These are phyloP conservation scores for Lasioglossum malachurum DNA, from an alignment of 2,888 invertebrate genomes.

Conservation along the genomic window DNA sequence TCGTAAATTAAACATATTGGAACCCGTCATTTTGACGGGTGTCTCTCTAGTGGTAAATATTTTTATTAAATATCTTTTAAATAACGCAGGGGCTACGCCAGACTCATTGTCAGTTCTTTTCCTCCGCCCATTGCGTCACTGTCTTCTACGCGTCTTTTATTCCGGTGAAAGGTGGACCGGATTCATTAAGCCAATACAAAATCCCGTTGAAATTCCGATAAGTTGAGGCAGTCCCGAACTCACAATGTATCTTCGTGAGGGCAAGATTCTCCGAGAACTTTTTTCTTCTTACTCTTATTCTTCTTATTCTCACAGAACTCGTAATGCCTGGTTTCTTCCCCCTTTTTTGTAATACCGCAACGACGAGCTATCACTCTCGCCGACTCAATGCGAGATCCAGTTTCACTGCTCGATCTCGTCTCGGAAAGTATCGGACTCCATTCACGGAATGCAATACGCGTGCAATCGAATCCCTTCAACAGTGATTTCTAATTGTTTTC, in stretches of 20 bases:
- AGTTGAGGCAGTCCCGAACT: conserved; percentile 55
- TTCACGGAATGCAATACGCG: conserved; percentile 62
- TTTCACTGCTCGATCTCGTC: conserved; percentile 58
- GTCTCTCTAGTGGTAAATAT: too few relatives aligned
- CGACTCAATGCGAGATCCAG: conserved; percentile 68
- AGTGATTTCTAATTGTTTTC: conserved; percentile 31
- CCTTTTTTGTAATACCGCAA: conserved; percentile 52
- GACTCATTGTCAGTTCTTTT: background rate
- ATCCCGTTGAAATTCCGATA: conserved; percentile 48
- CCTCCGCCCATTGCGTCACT: background rate
- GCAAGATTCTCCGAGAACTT: conserved; percentile 38
- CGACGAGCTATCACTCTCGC: conserved; percentile 71
- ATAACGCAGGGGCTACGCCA: background rate
- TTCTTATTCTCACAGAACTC: conserved; percentile 35
- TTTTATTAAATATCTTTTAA: background rate
- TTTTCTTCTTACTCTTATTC: conserved; percentile 22
- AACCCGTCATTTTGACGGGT: too few relatives aligned
- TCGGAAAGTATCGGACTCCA: conserved; percentile 56
- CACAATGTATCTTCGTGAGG: conserved; percentile 35
- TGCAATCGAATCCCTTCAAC: conserved; percentile 39
- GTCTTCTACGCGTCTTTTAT: background rate
- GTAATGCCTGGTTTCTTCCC: conserved; percentile 56
- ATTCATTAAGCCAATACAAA: conserved; percentile 30
- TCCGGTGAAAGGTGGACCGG: conserved; percentile 6
- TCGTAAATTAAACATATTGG: too few relatives aligned